Evolutionary conservation across 2,888 invertebrate genomes (phyloP).

Genomic region (Micoletzkya japonica): DNA sequence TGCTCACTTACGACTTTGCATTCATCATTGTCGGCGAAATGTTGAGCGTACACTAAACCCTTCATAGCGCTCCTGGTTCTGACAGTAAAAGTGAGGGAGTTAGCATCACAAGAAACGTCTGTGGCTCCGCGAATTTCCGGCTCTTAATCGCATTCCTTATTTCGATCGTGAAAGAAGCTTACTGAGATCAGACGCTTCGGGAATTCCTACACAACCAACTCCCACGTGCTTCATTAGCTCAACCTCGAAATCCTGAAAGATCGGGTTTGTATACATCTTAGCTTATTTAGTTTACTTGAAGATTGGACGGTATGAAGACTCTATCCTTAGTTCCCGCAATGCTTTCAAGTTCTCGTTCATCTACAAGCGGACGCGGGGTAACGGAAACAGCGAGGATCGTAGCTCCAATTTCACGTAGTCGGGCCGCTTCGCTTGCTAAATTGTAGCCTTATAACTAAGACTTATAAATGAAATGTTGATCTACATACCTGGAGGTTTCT

Average conservation of each 20-base stretch:
- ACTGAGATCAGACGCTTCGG: background rate
- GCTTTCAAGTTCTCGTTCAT: slow-evolving; percentile 53
- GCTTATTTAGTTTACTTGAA: slow-evolving; percentile 35
- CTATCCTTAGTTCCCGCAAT: slow-evolving; percentile 49
- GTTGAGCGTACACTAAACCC: slow-evolving; percentile 58
- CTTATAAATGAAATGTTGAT: background rate
- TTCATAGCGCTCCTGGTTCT: slow-evolving; percentile 56
- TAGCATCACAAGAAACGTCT: slow-evolving; percentile 54
- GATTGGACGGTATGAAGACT: slow-evolving; percentile 56
- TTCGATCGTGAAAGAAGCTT: background rate
- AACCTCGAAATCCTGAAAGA: slow-evolving; percentile 51
- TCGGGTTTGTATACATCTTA: background rate
- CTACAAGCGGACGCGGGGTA: slow-evolving; percentile 48
- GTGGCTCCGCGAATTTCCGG: slow-evolving; percentile 58
- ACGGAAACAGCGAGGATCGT: slow-evolving; percentile 55
- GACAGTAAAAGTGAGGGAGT: slow-evolving; percentile 56
- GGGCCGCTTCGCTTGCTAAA: slow-evolving; percentile 5
- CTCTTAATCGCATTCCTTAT: slow-evolving; percentile 36
- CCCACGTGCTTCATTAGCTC: slow-evolving; percentile 59
- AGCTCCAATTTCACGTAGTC: slow-evolving; percentile 36
- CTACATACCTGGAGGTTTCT: slow-evolving; percentile 33
- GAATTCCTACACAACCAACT: slow-evolving; percentile 54
- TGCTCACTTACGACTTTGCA: slow-evolving; percentile 42
- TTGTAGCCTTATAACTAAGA: background rate
- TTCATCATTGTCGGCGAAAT: slow-evolving; percentile 50